Evolutionary conservation across 2,888 invertebrate species (phyloP), one percentile per base, ranked within the genome.

Genomic region (Netelia virgata): DNA sequence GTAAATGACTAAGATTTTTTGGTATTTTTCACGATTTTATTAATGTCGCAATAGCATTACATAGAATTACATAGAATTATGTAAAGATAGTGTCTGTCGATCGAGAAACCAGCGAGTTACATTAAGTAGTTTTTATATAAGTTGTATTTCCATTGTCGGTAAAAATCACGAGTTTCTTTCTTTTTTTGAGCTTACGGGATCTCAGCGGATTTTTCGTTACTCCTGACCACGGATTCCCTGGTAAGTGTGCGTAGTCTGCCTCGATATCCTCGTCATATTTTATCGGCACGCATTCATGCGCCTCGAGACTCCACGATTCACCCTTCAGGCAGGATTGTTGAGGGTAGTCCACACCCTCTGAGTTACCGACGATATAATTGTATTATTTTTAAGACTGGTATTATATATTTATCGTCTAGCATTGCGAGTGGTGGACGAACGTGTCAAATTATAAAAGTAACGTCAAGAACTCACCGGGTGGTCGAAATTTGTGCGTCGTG

Each of bases 291-390:
- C 88, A 88, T 72, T 88, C 87, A 64, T 87, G 76, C 63, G 82
- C 82, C 57, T 88, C 86, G 47, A 70, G 76, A 78, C 85, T 87
- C 86, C 86, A 86, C 41, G 86, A 86, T 86, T 88, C 84, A 82
- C 84, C 85, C 70, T 86, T 86, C 69, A 84, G 77, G 72, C 88
- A 88, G 61, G 89, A 89, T 69, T 82, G 69, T 86, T 85, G 78
- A 14, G 86, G 88, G 84, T 89, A 89, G 86, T 90, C 89, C 47
- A 83, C 86, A 14, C 86, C 86, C 75, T 86, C 83, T 85, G 68
- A 9, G 66, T 77, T 28, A n/a, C 10, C n/a, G 70, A 82, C 68
- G 72, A 16, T 20, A 16, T 10, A 64, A 64, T 16, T n/a, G 20
- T 14, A 57, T 43, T 1, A 41, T 41, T 66, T 1, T 50, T 50